These are phyloP conservation scores for Eucera pruinosa DNA, from an alignment of 2,888 invertebrate genomes.

Conservation along the genomic window DNA sequence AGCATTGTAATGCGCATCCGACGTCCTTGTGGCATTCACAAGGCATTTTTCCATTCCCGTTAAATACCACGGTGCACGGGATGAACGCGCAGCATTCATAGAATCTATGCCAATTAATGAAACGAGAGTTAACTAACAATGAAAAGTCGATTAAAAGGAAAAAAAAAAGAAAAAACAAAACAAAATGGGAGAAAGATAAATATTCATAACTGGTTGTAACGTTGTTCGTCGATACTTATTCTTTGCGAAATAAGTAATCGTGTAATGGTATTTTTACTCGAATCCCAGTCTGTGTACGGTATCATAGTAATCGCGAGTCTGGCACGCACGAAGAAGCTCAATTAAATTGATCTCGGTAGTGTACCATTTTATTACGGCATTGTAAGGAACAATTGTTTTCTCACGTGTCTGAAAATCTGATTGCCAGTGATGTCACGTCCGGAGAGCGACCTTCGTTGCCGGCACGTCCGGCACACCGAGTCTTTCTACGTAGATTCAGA, in stretches of 20 bases:
- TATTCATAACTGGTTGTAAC: too few species aligned
- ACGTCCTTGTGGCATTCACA: conserved; percentile 62
- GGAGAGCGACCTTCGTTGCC: conserved; percentile 64
- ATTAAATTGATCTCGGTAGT: conserved; percentile 54
- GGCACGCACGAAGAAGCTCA: conserved; percentile 28
- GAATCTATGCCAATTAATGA: conserved; percentile 42
- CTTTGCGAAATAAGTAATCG: not conserved
- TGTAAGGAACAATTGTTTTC: conserved; percentile 67
- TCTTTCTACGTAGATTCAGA: conserved; percentile 43
- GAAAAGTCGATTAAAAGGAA: too few species aligned
- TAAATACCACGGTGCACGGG: conserved; percentile 43
- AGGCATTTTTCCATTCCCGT: conserved; percentile 56
- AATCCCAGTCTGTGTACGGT: not conserved
- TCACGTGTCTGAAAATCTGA: conserved; percentile 69
- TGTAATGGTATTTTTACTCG: not conserved
- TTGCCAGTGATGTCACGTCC: conserved; percentile 70
- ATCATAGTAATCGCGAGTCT: conserved; percentile 4
- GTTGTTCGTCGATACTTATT: too few species aligned
- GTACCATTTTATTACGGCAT: conserved; percentile 63
- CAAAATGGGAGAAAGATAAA: too few species aligned
- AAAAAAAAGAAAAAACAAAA: too few species aligned
- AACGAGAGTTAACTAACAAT: not conserved
- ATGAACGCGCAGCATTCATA: conserved; percentile 39
- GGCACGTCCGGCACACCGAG: conserved; percentile 52
- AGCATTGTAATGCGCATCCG: conserved; percentile 55